Conservation (phyloP, 2,113 vertebrate species). For the Anseranas semipalmata region DNA sequence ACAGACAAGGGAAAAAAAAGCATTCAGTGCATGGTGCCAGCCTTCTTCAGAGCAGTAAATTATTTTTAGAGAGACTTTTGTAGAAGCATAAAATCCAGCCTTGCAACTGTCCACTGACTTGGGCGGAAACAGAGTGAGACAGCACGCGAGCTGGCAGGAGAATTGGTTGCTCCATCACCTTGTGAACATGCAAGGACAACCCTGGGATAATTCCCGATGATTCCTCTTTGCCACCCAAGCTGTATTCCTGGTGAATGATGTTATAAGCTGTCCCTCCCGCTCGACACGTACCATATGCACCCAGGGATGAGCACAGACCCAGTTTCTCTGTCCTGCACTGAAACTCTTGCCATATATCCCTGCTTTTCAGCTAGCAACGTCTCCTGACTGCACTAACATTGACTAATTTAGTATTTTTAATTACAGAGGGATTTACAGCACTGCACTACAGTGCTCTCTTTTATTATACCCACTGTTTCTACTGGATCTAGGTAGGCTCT, state of each 20-base stretch:
- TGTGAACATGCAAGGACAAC: not conserved
- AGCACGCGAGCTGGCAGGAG: not conserved
- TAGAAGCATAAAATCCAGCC: not conserved
- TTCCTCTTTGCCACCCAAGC: not conserved
- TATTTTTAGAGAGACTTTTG: not conserved
- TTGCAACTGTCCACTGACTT: not conserved
- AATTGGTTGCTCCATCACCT: not conserved
- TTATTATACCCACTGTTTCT: constrained; percentile 22
- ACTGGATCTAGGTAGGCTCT: constrained; percentile 16
- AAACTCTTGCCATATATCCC: not conserved
- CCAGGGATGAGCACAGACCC: not conserved
- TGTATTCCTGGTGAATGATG: not conserved
- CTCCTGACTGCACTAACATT: constrained; percentile 10
- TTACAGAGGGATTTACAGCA: constrained; percentile 52
- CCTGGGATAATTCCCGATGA: not conserved
- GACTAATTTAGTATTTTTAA: constrained; percentile 56
- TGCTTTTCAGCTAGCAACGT: not conserved
- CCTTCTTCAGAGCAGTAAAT: not conserved
- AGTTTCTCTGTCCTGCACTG: not conserved
- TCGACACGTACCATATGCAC: not conserved
- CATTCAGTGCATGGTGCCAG: not conserved
- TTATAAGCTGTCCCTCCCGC: not conserved
- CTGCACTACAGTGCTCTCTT: constrained; percentile 6
- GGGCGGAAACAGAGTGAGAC: not conserved
- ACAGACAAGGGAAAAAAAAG: not conserved